phyloP scores from a whole-genome alignment of 2,113 vertebrate genomes.

The Eurystomus gularis region DNA sequence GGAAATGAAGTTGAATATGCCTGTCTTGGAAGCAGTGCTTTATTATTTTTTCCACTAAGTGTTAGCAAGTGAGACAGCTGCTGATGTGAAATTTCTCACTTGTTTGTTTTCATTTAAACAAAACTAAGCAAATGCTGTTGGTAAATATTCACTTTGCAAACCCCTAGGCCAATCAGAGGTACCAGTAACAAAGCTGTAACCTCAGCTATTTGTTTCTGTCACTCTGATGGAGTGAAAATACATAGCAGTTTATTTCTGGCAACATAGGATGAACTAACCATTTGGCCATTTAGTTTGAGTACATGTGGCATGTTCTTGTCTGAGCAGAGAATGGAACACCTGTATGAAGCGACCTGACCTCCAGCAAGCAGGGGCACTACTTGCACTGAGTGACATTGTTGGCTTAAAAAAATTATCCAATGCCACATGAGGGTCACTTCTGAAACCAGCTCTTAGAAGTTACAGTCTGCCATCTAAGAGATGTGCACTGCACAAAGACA shows the following conservation, averaged over 20 bases:
- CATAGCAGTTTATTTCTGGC: not conserved
- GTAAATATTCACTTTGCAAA: not conserved
- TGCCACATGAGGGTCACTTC: not conserved
- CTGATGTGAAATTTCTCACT: not conserved
- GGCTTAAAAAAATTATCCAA: not conserved
- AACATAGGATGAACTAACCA: not conserved
- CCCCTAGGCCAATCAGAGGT: not conserved
- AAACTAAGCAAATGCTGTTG: not conserved
- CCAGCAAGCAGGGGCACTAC: not conserved
- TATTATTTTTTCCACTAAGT: not conserved
- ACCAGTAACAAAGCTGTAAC: not conserved
- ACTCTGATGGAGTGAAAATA: not conserved
- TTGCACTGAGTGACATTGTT: not conserved
- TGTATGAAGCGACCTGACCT: not conserved
- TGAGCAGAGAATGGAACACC: not conserved
- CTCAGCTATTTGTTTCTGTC: not conserved
- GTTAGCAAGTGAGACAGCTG: not conserved
- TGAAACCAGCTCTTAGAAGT: not conserved
- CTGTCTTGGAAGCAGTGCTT: not conserved
- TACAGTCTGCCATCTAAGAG: not conserved
- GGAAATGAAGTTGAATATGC: not conserved
- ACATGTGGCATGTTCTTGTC: not conserved
- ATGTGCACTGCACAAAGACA: not conserved
- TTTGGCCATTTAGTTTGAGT: not conserved
- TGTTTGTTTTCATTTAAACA: not conserved